These are phyloP conservation scores for Dysmachus trigonus DNA, from an alignment of 2,888 invertebrate genomes.

Conservation along the genomic window DNA sequence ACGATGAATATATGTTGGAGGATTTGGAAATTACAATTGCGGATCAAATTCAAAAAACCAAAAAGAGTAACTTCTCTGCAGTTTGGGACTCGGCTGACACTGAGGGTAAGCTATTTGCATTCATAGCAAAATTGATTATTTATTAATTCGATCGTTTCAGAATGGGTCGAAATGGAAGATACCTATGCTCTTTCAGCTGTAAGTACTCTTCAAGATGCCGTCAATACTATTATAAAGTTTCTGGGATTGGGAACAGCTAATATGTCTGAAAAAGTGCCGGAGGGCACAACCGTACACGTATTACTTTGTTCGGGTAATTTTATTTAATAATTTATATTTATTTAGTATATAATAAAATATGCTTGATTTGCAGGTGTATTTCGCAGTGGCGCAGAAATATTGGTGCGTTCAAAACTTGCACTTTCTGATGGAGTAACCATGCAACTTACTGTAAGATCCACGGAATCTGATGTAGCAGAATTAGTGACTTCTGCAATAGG, in stretches of 20 bases:
- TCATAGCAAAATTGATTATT: not conserved
- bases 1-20: slow-evolving; percentile 95
- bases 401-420: slow-evolving; percentile 86
- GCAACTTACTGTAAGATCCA: slow-evolving; percentile 89
- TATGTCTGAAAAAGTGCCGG: slow-evolving; percentile 81
- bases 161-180: slow-evolving; percentile 81
- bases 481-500: slow-evolving; percentile 87
- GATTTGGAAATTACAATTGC: slow-evolving; percentile 86
- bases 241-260: slow-evolving; percentile 88
- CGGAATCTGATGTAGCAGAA: slow-evolving; percentile 85
- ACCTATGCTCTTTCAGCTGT: slow-evolving; percentile 89
- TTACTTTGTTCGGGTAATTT: slow-evolving; percentile 77
- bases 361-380: slow-evolving; percentile 72
- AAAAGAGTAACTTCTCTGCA: slow-evolving; percentile 79
- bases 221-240: slow-evolving; percentile 82
- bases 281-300: slow-evolving; percentile 84
- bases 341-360: not conserved
- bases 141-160: slow-evolving; percentile 51
- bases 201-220: slow-evolving; percentile 81
- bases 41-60: slow-evolving; percentile 84
- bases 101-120: slow-evolving; percentile 60
- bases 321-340: not conserved
- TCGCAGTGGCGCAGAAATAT: slow-evolving; percentile 88
- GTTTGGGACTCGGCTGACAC: slow-evolving; percentile 81
- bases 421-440: slow-evolving; percentile 85